Evolutionary conservation across 2,113 vertebrate species (phyloP).

Genomic region (Oplegnathus fasciatus): DNA sequence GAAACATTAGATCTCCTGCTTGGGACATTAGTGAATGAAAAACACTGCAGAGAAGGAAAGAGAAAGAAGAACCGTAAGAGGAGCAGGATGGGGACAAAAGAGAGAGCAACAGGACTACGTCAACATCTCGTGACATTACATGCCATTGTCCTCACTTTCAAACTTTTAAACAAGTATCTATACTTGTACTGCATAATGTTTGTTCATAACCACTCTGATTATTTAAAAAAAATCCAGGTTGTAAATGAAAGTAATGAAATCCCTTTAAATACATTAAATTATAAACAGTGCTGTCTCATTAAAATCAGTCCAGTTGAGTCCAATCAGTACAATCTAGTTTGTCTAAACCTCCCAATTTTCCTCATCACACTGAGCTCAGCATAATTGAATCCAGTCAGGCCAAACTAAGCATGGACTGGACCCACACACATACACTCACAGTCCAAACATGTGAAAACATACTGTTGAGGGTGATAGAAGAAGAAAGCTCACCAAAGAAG

Average conservation of each 20-base stretch:
- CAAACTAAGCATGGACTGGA: background rate
- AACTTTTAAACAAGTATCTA: background rate
- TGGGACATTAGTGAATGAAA: constrained; percentile 4
- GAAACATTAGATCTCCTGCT: constrained; percentile 2
- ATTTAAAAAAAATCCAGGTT: background rate
- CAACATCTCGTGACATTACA: background rate
- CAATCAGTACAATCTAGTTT: constrained; percentile 1
- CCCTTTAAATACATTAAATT: background rate
- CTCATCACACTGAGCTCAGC: background rate
- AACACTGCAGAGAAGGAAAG: background rate
- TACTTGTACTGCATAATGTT: background rate
- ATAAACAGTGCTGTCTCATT: background rate
- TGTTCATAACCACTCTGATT: background rate
- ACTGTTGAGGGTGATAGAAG: constrained; percentile 1
- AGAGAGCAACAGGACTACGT: background rate
- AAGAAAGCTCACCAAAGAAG: background rate
- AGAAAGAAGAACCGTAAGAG: background rate
- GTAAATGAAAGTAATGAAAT: background rate
- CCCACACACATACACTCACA: background rate
- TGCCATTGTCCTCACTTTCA: background rate
- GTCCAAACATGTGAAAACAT: background rate
- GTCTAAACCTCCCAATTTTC: constrained; percentile 1
- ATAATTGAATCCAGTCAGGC: constrained; percentile 11
- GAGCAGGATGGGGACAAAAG: background rate
- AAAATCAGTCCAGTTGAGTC: constrained; percentile 7